These are phyloP conservation scores for Numida meleagris DNA, from an alignment of 2,113 vertebrate genomes.

Conservation along the genomic window DNA sequence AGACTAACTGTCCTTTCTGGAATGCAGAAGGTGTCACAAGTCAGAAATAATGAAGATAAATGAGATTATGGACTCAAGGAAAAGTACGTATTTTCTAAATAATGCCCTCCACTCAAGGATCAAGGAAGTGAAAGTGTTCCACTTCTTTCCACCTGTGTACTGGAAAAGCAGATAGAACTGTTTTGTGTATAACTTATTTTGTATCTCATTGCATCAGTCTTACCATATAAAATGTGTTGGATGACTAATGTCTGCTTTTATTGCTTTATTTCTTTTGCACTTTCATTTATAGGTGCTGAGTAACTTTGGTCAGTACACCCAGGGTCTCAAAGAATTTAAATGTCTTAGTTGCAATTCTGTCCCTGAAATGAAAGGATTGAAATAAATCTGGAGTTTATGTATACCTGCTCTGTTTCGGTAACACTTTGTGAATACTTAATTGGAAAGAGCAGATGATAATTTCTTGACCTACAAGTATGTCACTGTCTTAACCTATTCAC, in stretches of 20 bases:
- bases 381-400: slow-evolving; percentile 72
- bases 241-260: background rate
- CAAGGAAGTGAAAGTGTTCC: background rate
- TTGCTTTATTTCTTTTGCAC: background rate
- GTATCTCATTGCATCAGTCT: background rate
- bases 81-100: background rate
- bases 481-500: background rate
- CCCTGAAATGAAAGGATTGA: slow-evolving; percentile 78
- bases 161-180: background rate
- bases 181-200: background rate
- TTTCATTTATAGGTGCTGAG: background rate
- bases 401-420: background rate
- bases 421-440: background rate
- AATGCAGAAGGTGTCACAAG: background rate
- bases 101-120: background rate
- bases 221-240: background rate
- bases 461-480: background rate
- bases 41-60: slow-evolving; percentile 6
- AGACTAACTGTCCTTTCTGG: background rate
- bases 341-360: slow-evolving; percentile 80
- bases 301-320: slow-evolving; percentile 77
- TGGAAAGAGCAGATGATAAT: background rate
- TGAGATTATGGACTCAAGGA: background rate
- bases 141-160: background rate
- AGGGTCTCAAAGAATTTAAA: slow-evolving; percentile 81